Base-by-base conservation (phyloP, 1,140 invertebrate genomes). In the Tetraneura akinire region DNA sequence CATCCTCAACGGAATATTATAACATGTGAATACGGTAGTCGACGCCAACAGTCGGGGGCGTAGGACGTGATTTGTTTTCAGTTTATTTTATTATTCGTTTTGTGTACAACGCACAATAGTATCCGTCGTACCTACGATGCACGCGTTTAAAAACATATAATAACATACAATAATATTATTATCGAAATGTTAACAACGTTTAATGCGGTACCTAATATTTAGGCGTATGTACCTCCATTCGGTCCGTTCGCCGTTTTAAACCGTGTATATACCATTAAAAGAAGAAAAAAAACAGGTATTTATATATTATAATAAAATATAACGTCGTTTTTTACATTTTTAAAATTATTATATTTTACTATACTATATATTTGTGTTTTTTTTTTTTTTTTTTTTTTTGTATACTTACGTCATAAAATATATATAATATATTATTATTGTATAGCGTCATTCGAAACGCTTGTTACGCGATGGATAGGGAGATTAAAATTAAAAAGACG, bases 41-140 rank as follows among this genome's bases (percentile, higher is more conserved):
- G 68, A 71, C 68, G 68, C 68, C 68, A 71, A 71, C 68, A 29
- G 68, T 71, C 68, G 68, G 68, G 68, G 68, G 68, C 68, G 68
- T 71, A 51, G 68, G 68, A 71, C 68, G 68, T 71, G 68, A 71
- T 71, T 71, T 51, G 68, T 71, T 71, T 71, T 71, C 68, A 3
- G 47, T 16, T 29, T 3, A 45, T 51, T 49, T 29, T 71, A 71
- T 51, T 71, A 71, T 71, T 51, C 23, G 5, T 51, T 29, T 62
- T 32, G 18, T 62, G 32, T 21, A 18, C 26, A 23, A 11, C 9
- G 8, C 53, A 23, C 53, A 8, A 23, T 29, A 10, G 64, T 45
- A n/a, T 66, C 62, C 32, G 16, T 11, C 29, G 16, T n/a, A 21
- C n/a, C 10, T 1, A 13, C 4, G n/a, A 14, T 21, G 23, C 66